A percentile compares a stretch with the other conserved stretches of the same genome.
Evolutionary conservation across 2,113 vertebrate genomes (phyloP).

Genomic region (Hyperopisus bebe): DNA sequence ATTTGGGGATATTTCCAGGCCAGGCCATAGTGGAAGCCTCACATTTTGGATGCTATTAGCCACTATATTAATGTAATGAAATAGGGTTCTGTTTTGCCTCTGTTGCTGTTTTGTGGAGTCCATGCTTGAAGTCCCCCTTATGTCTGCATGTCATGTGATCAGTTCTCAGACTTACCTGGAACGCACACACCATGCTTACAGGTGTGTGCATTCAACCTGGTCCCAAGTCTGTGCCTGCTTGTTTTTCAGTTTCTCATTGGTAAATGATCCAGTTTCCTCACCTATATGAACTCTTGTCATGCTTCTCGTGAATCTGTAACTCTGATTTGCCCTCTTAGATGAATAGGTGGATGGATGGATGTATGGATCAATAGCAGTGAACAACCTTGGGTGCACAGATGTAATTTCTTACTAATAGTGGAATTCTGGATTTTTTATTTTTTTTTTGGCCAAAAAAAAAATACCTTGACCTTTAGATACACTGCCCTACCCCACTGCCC

Average conservation of each 20-base stretch:
- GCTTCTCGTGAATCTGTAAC: background rate
- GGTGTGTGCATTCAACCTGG: background rate
- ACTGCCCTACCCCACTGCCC: background rate
- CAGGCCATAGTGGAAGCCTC: background rate
- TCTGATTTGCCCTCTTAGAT: background rate
- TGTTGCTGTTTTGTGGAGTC: background rate
- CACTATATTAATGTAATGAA: background rate
- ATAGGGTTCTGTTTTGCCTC: background rate
- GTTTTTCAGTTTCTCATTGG: background rate
- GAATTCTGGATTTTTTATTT: background rate
- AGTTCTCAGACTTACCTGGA: background rate
- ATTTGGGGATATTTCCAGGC: background rate
- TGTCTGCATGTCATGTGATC: background rate
- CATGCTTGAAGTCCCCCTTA: background rate
- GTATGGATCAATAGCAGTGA: background rate
- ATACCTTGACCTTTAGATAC: background rate
- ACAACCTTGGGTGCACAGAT: background rate
- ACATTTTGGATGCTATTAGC: too few species aligned
- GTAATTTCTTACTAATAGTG: background rate
- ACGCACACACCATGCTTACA: background rate
- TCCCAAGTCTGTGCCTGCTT: background rate
- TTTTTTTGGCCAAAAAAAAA: background rate
- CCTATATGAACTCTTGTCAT: background rate
- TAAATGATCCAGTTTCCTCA: background rate
- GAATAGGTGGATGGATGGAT: background rate